Evolutionary conservation across 2,113 vertebrate genomes (phyloP), one percentile per base, ranked within the genome.

Genomic region (Trinectes maculatus): DNA sequence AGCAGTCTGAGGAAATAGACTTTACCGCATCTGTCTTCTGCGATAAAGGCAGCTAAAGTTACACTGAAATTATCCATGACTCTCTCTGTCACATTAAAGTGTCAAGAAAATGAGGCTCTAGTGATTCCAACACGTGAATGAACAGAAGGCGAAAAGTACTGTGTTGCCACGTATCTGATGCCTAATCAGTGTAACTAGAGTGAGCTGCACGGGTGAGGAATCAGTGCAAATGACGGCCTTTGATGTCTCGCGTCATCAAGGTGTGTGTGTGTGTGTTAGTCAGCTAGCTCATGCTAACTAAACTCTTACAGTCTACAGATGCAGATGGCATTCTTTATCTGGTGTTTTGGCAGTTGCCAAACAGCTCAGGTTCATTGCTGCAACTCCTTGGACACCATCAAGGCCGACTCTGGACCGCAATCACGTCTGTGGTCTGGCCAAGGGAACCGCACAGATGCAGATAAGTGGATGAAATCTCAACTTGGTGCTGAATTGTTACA

Each of bases 381-480:
- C 21, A 11, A 29, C 10, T 3, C 1, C 37, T 26, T 28, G n/a
- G 6, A 54, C 12, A 3, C 13, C 9, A 19, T 19, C 11, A 43
- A 21, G 21, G 43, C 22, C 5, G 9, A 12, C 11, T 13, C 22
- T 26, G 6, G 6, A 48, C 10, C 16, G 46, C 8, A 29, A 29
- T 18, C 26, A 33, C 2, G 21, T 6, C 11, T 29, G 48, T 19
- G 9, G 31, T 46, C 34, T n/a, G n/a, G 8, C 47, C 46, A 71
- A 1, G 7, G 8, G 21, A 43, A 15, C 18, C 2, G 7, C 24
- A 3, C 13, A 46, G 13, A 11, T 16, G 4, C n/a, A 39, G 36
- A 29, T 48, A 39, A 57, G 37, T 51, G 40, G 9, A 25, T 29
- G 26, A 6, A n/a, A 39, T 48, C 18, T 42, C 43, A 57, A 36